phyloP scores from a whole-genome alignment of 2,888 invertebrate species.

The Galerucella calmariensis region DNA sequence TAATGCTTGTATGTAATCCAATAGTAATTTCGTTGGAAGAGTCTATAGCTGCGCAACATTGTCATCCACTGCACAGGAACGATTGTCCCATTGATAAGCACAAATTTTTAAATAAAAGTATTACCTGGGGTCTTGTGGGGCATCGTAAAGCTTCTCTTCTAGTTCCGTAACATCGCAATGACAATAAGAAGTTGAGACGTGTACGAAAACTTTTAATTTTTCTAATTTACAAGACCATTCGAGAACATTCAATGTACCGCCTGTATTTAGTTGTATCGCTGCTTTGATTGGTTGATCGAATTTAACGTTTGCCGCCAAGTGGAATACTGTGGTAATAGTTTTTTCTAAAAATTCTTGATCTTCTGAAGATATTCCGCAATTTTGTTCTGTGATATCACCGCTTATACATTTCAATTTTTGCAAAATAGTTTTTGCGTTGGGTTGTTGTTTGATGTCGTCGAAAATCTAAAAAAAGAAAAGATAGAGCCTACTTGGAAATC shows the following conservation, averaged over 20 bases:
- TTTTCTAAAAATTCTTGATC: conserved; percentile 66
- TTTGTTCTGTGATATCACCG: conserved; percentile 66
- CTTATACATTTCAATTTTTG: conserved; percentile 68
- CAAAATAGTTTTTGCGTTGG: conserved; percentile 50
- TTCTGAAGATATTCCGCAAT: conserved; percentile 64
- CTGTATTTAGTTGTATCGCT: conserved; percentile 74
- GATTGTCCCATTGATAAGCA: not conserved
- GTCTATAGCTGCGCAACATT: no score
- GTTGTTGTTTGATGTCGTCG: conserved; percentile 51
- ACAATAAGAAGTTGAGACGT: conserved; percentile 93
- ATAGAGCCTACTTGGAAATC: no score
- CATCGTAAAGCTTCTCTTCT: conserved; percentile 84
- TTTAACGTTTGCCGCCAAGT: conserved; percentile 79
- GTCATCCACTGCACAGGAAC: no score
- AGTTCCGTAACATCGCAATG: conserved; percentile 83
- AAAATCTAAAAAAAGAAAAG: conserved; percentile 54
- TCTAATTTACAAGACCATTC: conserved; percentile 56
- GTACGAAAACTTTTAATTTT: conserved; percentile 72
- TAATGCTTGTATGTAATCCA: no score
- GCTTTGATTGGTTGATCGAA: conserved; percentile 75
- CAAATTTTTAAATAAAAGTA: not conserved
- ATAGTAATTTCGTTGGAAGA: no score
- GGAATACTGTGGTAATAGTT: conserved; percentile 74
- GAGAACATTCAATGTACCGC: conserved; percentile 59
- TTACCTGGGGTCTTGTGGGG: conserved; percentile 64